phyloP scores from a whole-genome alignment of 2,888 invertebrate species.

The Xestia ashworthii region DNA sequence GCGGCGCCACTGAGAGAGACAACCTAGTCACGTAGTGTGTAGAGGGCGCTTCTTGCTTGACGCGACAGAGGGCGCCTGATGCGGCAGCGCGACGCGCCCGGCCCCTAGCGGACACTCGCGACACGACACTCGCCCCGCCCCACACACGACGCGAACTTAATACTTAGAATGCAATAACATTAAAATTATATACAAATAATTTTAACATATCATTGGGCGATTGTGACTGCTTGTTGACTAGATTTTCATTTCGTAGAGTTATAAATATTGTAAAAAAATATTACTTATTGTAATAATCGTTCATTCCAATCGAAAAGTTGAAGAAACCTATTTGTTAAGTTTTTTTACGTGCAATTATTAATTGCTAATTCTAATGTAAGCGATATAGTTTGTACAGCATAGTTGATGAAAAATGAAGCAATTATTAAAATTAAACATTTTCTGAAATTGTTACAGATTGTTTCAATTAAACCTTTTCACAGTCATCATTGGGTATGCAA shows the following conservation, averaged over 20 bases:
- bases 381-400: constrained; percentile 90
- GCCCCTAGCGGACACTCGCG: constrained; percentile 53
- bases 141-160: constrained; percentile 66
- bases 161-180: constrained; percentile 88
- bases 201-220: constrained; percentile 91
- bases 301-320: constrained; percentile 91
- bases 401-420: constrained; percentile 89
- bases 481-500: neutral
- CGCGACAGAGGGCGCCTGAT: constrained; percentile 24
- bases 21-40: constrained; percentile 82
- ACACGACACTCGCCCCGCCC: constrained; percentile 59
- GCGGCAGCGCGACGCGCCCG: constrained; percentile 36
- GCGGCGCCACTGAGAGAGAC: constrained; percentile 81
- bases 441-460: constrained; percentile 84
- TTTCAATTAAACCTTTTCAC: constrained; percentile 55
- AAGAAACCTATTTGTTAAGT: constrained; percentile 90
- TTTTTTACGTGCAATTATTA: constrained; percentile 91
- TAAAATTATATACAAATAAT: constrained; percentile 80
- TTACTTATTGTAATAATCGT: constrained; percentile 89
- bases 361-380: constrained; percentile 91
- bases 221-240: constrained; percentile 90
- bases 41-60: constrained; percentile 61
- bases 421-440: constrained; percentile 90
- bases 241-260: constrained; percentile 88
- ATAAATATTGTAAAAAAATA: constrained; percentile 88